A percentile compares a stretch with the other conserved stretches of the same genome.
These are phyloP conservation scores for Tachuris rubrigastra DNA, from an alignment of 2,113 vertebrate species.

Conservation along the genomic window DNA sequence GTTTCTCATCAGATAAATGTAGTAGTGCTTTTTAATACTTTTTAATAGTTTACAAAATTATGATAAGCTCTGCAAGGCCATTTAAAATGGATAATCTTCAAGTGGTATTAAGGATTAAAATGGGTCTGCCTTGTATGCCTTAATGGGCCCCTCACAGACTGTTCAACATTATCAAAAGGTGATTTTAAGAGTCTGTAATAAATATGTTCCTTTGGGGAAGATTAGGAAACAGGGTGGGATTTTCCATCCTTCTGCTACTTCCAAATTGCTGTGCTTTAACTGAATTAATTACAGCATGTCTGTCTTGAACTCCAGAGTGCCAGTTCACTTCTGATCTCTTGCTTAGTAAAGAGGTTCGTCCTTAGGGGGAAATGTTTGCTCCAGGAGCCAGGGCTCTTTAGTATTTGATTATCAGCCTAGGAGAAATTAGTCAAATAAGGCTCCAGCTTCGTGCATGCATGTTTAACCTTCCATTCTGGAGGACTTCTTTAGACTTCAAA, in stretches of 20 bases:
- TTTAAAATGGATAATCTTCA: slow-evolving; percentile 66
- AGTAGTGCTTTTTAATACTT: slow-evolving; percentile 35
- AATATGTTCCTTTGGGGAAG: slow-evolving; percentile 59
- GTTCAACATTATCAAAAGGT: slow-evolving; percentile 56
- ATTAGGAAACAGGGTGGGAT: slow-evolving; percentile 46
- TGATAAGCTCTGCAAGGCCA: slow-evolving; percentile 56
- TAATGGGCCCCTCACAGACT: slow-evolving; percentile 62
- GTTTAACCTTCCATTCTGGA: slow-evolving; percentile 43
- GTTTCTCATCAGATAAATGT: slow-evolving; percentile 29
- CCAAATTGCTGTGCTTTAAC: slow-evolving; percentile 41
- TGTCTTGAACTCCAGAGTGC: slow-evolving; percentile 21
- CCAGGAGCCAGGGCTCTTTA: background rate
- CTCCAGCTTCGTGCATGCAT: background rate
- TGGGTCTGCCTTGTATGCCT: slow-evolving; percentile 30
- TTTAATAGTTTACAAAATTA: slow-evolving; percentile 60
- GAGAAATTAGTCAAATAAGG: slow-evolving; percentile 49
- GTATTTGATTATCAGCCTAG: slow-evolving; percentile 60
- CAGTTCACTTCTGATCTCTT: slow-evolving; percentile 31
- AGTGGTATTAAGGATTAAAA: slow-evolving; percentile 58
- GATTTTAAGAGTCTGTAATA: slow-evolving; percentile 63
- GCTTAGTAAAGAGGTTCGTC: slow-evolving; percentile 38
- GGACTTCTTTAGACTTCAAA: slow-evolving; percentile 26
- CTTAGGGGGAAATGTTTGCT: slow-evolving; percentile 45
- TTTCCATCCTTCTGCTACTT: slow-evolving; percentile 59
- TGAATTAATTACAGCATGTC: slow-evolving; percentile 49